Percentiles rank a stretch among this genome's conserved stretches.
Conservation (phyloP, 2,113 vertebrate genomes). For the Lophura nycthemera region DNA sequence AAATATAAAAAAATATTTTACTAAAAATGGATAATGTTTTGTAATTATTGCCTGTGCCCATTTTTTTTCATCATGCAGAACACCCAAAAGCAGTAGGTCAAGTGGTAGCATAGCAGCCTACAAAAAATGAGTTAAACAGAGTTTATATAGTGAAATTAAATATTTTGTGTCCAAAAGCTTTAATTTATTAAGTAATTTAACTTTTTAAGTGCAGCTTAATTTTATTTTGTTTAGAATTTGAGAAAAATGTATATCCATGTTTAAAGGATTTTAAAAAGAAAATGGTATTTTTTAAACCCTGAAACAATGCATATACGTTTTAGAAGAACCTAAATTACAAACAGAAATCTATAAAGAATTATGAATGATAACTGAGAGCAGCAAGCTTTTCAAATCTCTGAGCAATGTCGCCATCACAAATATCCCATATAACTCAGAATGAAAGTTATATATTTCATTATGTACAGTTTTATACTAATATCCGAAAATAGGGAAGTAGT, state of each 20-base stretch:
- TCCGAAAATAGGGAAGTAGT: neutral
- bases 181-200: neutral
- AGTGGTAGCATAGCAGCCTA: neutral
- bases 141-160: neutral
- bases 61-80: neutral
- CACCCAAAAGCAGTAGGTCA: neutral
- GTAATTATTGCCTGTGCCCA: neutral
- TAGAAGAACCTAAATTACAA: neutral
- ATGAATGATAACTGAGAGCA: neutral
- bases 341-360: neutral
- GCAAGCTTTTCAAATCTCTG: neutral
- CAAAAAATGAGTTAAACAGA: neutral
- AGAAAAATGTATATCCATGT: neutral
- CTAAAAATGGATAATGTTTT: neutral
- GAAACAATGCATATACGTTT: neutral
- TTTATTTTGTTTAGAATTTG: neutral
- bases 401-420: neutral
- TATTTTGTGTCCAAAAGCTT: neutral
- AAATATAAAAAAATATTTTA: neutral
- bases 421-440: neutral
- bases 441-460: neutral
- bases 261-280: neutral
- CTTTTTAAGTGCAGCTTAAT: neutral
- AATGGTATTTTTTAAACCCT: neutral
- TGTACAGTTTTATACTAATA: neutral